Evolutionary conservation across 2,113 vertebrate genomes (phyloP), one percentile per base, ranked within the genome.

Genomic region (Marmota flaviventris): DNA sequence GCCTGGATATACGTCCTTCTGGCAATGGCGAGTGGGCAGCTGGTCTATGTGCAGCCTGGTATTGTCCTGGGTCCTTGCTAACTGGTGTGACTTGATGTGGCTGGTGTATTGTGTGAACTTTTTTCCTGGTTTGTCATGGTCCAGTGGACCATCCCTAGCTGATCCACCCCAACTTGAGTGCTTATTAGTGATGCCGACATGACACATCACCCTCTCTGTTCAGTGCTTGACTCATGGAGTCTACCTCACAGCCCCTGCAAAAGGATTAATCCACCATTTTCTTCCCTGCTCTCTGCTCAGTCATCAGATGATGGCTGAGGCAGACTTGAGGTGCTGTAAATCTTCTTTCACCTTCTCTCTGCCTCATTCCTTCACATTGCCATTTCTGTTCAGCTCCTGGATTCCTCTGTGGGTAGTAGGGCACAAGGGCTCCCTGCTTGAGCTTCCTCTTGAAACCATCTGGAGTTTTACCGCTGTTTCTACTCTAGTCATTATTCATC

Each of bases 161-260:
- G 51, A 24, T 3, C 37, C 8, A 53, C 73, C 48, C 3, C 39
- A 34, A 48, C 16, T 48, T 51, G 53, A 69, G 70, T 37, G n/a
- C 8, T 56, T 4, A 8, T 22, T 45, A 67, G 8, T 4, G 1
- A 51, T n/a, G 34, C 17, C 5, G 37, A 61, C 4, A 25, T 0
- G 42, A 58, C 34, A 22, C 6, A 8, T 58, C 45, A 61, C 20
- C 1, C 12, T 10, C 12, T 75, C n/a, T 4, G 4, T 45, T 27
- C 61, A 16, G 67, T 14, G 22, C 27, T 65, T 39, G 72, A 37
- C 14, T 24, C 51, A 10, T 1, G 12, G 0, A 7, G 37, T 39
- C 37, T 9, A 25, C 39, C 8, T 24, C 29, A 48, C 9, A 24
- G 25, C 29, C 34, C 65, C 61, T 53, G 61, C 13, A 42, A 24